These are phyloP conservation scores for Dorcus parallelipipedus DNA, from an alignment of 2,888 invertebrate species.

Conservation along the genomic window DNA sequence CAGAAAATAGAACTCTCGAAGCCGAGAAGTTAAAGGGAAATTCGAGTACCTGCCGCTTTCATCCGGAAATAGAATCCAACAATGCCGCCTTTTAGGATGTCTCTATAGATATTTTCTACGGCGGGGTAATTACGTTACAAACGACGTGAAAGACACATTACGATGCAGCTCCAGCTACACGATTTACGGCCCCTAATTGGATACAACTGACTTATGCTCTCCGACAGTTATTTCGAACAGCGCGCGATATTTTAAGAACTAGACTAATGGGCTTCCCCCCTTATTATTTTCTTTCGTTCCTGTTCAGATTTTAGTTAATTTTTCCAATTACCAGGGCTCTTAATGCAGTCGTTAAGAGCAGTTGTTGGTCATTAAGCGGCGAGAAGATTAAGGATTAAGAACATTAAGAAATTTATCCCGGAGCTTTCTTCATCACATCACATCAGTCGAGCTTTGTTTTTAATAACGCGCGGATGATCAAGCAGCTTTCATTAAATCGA, in stretches of 20 bases:
- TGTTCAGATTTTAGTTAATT: conserved; percentile 33
- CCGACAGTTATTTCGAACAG: conserved; percentile 12
- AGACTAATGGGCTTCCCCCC: conserved; percentile 25
- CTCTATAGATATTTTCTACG: background rate
- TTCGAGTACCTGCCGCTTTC: background rate
- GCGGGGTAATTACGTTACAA: too few species aligned
- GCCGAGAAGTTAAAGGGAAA: conserved; percentile 7
- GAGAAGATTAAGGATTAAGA: conserved; percentile 28
- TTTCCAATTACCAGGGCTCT: conserved; percentile 38
- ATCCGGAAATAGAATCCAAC: background rate
- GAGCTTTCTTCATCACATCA: background rate
- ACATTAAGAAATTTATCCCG: conserved; percentile 29
- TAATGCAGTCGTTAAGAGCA: conserved; percentile 40
- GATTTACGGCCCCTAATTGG: conserved; percentile 26
- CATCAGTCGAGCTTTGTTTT: background rate
- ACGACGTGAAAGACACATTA: conserved; percentile 8
- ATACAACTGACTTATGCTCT: conserved; percentile 21
- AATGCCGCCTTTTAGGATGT: background rate
- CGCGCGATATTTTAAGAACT: conserved; percentile 32
- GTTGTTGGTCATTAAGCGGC: conserved; percentile 37
- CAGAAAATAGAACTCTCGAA: conserved; percentile 13
- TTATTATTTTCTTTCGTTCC: conserved; percentile 30
- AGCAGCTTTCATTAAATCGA: background rate
- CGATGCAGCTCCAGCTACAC: background rate
- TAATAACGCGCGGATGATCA: background rate